These are phyloP conservation scores for Cancer borealis DNA, from an alignment of 2,888 invertebrate genomes.

Conservation along the genomic window DNA sequence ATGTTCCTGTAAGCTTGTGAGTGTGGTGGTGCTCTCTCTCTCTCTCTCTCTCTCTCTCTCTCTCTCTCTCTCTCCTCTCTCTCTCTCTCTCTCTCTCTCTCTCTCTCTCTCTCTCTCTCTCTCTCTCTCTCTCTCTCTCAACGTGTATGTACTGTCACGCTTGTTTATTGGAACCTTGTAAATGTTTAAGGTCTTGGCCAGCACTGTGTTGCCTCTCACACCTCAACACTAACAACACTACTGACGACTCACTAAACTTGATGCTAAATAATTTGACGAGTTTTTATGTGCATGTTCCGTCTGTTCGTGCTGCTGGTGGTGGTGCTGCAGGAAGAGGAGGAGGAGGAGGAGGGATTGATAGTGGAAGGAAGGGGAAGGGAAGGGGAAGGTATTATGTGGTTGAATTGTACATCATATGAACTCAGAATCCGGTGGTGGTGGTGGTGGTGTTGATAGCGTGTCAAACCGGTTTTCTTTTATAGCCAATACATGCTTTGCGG, in stretches of 20 bases:
- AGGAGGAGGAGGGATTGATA: not conserved
- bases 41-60: slow-evolving; percentile 37
- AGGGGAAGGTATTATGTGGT: not conserved
- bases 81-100: not conserved
- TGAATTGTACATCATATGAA: not conserved
- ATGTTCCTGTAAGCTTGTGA: not conserved
- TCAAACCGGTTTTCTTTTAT: not conserved
- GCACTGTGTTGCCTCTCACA: not conserved
- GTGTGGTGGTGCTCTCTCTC: not conserved
- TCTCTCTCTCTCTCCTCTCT: not conserved
- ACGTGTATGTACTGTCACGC: not conserved
- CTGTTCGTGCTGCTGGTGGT: not conserved
- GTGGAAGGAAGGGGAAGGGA: not conserved
- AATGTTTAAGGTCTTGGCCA: not conserved
- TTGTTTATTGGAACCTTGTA: not conserved
- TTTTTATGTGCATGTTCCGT: no score
- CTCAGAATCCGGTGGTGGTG: not conserved
- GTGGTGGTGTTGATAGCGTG: not conserved
- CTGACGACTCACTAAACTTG: not conserved
- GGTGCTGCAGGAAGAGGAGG: not conserved
- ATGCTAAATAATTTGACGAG: not conserved
- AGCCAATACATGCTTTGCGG: not conserved
- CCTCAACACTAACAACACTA: not conserved
- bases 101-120: not conserved
- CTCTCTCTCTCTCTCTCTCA: slow-evolving; percentile 40